Base-by-base conservation (phyloP, 2,888 invertebrate genomes). In the Melanchra persicariae region DNA sequence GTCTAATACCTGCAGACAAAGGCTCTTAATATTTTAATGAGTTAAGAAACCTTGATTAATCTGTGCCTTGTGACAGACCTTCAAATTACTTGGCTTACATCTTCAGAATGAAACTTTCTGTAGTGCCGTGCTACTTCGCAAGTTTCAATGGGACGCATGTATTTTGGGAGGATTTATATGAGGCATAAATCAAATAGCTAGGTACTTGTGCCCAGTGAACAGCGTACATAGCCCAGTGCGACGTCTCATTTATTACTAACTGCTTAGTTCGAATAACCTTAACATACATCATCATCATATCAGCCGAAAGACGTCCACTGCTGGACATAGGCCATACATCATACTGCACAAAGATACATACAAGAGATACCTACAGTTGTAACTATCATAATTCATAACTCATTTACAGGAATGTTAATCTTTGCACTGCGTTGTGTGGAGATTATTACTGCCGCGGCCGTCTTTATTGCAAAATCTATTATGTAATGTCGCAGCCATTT, bases 21-120 rank as follows among this genome's bases (percentile, higher is more conserved):
- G 62, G 58, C 74, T 73, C 52, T 72, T 67, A 77, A 64, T 78
- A 77, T 74, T 77, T 74, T 78, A 78, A 78, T 74, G 74, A 78
- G 63, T 74, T 67, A 49, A 52, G 34, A 51, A 45, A 68, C 79
- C 34, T n/a, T n/a, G n/a, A n/a, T n/a, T n/a, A n/a, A n/a, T n/a
- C n/a, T n/a, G n/a, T n/a, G n/a, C n/a, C 74, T 77, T 77, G 60
- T 55, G 51, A 64, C 51, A 26, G 59, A 40, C 22, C 63, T 73
- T 52, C 22, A 43, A 24, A 47, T 55, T n/a, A 62, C 52, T 43
- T 52, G 12, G 26, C 30, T 52, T 51, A 43, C 34, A 43, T 74
- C 43, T 58, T 24, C 22, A 15, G 24, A 58, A 72, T 43, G 6
- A 43, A 72, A 65, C 34, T 57, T 65, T 74, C 19, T 26, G 34